phyloP scores from a whole-genome alignment of 2,888 invertebrate genomes.

The Leptopilina syphax region DNA sequence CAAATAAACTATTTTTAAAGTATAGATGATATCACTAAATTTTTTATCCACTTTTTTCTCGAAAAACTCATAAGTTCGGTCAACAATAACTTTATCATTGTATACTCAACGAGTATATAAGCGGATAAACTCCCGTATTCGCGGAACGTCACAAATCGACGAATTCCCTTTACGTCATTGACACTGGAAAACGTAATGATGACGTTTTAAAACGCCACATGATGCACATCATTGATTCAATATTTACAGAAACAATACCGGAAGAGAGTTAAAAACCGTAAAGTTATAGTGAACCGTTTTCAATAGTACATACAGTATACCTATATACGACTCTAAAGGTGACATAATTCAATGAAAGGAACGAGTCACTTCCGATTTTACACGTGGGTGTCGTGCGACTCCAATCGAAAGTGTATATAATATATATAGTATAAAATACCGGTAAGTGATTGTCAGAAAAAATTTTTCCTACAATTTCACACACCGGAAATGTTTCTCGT shows the following conservation, averaged over 20 bases:
- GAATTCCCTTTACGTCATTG: slow-evolving; percentile 37
- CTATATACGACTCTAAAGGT: background rate
- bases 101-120: background rate
- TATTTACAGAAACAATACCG: slow-evolving; percentile 39
- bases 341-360: slow-evolving; percentile 51
- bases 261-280: slow-evolving; percentile 8
- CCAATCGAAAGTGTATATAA: slow-evolving; percentile 11
- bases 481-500: no score
- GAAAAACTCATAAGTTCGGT: background rate
- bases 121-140: background rate
- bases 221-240: slow-evolving; percentile 8
- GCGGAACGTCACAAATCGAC: slow-evolving; percentile 39
- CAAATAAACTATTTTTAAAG: no score
- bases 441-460: no score
- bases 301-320: background rate
- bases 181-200: slow-evolving; percentile 20
- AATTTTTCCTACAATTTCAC: no score
- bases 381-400: slow-evolving; percentile 42
- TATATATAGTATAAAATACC: background rate
- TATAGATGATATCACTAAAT: no score
- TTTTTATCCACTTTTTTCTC: background rate
- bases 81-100: background rate
- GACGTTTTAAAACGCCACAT: background rate
- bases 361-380: slow-evolving; percentile 47
- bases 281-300: background rate